phyloP scores from a whole-genome alignment of 2,113 vertebrate species.

The Polypterus bichir region DNA sequence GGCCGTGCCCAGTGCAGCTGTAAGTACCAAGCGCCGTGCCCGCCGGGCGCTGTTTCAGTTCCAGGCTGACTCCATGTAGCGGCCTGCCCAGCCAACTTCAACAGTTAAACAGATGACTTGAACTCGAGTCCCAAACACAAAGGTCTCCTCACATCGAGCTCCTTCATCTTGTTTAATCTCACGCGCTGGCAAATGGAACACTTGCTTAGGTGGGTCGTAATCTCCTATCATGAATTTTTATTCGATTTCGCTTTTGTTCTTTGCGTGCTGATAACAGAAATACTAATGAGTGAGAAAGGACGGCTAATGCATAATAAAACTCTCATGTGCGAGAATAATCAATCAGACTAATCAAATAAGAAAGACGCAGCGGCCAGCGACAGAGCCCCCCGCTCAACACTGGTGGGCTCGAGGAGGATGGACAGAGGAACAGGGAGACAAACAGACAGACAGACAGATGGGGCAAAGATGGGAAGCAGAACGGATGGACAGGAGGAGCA shows the following conservation, averaged over 20 bases:
- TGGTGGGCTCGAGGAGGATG: no score
- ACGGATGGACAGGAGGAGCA: no score
- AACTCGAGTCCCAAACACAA: conserved; percentile 48
- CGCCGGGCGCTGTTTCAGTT: no score
- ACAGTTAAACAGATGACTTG: conserved; percentile 55
- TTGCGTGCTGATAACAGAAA: conserved; percentile 59
- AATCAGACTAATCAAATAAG: conserved; percentile 64
- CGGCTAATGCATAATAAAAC: conserved; percentile 52
- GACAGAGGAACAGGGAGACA: no score
- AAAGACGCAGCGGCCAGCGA: conserved; percentile 13
- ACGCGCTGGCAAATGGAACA: conserved; percentile 40
- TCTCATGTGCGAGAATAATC: conserved; percentile 44
- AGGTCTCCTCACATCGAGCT: conserved; percentile 52
- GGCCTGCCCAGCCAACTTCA: background rate
- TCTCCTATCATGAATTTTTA: conserved; percentile 58
- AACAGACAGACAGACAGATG: no score
- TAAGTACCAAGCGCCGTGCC: no score
- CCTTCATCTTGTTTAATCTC: conserved; percentile 53
- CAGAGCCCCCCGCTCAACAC: no score
- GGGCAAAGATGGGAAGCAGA: no score
- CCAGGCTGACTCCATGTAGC: no score
- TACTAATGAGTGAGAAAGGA: conserved; percentile 52
- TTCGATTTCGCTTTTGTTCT: conserved; percentile 69
- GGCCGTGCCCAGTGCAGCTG: no score
- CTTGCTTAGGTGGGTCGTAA: conserved; percentile 36